Evolutionary conservation across 2,113 vertebrate species (phyloP).

Genomic region (Cygnus buccinator): DNA sequence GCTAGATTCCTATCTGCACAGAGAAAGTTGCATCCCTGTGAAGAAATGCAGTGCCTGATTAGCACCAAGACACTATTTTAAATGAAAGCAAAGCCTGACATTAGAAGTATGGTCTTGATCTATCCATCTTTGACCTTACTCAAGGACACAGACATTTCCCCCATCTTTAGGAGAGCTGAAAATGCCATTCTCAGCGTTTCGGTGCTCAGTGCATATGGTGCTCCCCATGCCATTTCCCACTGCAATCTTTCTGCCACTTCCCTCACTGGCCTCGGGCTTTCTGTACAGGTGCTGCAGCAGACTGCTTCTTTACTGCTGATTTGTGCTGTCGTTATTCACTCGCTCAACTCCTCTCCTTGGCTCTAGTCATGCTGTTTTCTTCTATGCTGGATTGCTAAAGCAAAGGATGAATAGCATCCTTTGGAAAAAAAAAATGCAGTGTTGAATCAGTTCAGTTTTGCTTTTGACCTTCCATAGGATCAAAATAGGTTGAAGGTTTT

Average conservation of each 20-base stretch:
- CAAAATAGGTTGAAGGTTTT: background rate
- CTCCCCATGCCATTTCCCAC: background rate
- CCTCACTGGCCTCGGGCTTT: slow-evolving; percentile 22
- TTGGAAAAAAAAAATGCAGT: background rate
- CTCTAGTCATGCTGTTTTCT: background rate
- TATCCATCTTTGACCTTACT: background rate
- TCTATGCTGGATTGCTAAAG: background rate
- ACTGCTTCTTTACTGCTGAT: slow-evolving; percentile 32
- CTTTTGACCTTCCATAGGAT: background rate
- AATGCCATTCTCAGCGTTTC: slow-evolving; percentile 13
- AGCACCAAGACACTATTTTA: fast-evolving
- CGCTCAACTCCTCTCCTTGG: background rate
- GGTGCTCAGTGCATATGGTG: slow-evolving; percentile 5
- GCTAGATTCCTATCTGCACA: background rate
- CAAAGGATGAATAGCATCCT: background rate
- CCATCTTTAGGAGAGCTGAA: background rate
- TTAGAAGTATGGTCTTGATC: background rate
- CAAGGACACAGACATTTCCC: background rate
- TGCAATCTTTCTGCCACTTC: background rate
- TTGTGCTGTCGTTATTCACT: background rate
- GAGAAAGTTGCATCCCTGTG: background rate
- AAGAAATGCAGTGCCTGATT: background rate
- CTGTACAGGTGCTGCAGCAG: slow-evolving; percentile 53
- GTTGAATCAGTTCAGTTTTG: background rate
- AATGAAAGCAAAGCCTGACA: background rate